Evolutionary conservation across 1,140 invertebrate species (phyloP), one percentile per base, ranked within the genome.

Genomic region (Scaptomyza pallida): DNA sequence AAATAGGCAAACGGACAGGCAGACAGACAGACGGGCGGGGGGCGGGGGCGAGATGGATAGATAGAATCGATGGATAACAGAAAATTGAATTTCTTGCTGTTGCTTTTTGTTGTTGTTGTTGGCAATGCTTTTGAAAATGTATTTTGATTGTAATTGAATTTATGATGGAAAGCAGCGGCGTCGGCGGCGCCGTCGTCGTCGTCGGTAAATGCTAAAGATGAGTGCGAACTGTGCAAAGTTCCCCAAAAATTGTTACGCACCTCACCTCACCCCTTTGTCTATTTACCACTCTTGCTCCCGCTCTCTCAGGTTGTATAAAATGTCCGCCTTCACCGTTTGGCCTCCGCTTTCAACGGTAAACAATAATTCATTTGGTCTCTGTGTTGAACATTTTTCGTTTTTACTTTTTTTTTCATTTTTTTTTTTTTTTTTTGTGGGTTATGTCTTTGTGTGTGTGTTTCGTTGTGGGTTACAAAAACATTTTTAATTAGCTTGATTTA

Each of bases 101-200:
- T n/a, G n/a, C n/a, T n/a, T n/a, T 23, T 13, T 37, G 45, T 19
- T 40, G 41, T 65, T 71, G 71, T 54, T 65, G 41, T 63, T 57
- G 64, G 59, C 67, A 77, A 72, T 74, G 61, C 48, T 72, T 69
- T 65, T 4, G 72, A 69, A 83, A 79, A 83, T 83, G 79, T n/a
- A n/a, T n/a, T n/a, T 83, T 85, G 81, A 47, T 72, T 63, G 76
- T 80, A 85, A 83, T 83, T 83, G 81, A 83, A 80, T 83, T 85
- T 80, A 80, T 86, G 76, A 54, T 73, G 75, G n/a, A n/a, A n/a
- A n/a, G n/a, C n/a, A n/a, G n/a, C n/a, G n/a, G n/a, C n/a, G n/a
- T n/a, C n/a, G n/a, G n/a, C n/a, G n/a, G n/a, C n/a, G n/a, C n/a
- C n/a, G n/a, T n/a, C n/a, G n/a, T n/a, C n/a, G n/a, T n/a, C n/a